Evolutionary conservation across 2,888 invertebrate genomes (phyloP).

Genomic region (Rotaria macrura): DNA sequence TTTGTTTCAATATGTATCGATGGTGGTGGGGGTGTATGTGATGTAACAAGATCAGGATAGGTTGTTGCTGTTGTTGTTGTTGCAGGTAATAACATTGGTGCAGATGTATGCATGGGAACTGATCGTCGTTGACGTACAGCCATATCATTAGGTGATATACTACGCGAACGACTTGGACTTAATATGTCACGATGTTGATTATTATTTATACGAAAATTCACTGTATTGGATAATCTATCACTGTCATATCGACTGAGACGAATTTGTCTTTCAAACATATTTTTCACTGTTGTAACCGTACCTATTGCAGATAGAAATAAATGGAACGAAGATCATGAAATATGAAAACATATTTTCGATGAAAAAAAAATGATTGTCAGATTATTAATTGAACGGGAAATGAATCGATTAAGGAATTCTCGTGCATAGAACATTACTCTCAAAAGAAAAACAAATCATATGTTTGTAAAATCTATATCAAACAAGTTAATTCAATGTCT

Average conservation of each 20-base stretch:
- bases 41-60: neutral
- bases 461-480: too few species aligned
- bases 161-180: slow-evolving; percentile 10
- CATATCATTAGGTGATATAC: neutral
- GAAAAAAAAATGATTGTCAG: too few species aligned
- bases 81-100: neutral
- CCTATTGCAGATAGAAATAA: neutral
- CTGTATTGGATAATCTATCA: neutral
- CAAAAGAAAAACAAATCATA: too few species aligned
- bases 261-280: slow-evolving; percentile 17
- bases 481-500: too few species aligned
- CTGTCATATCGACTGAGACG: slow-evolving; percentile 11
- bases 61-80: too few species aligned
- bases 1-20: neutral
- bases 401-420: too few species aligned
- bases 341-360: too few species aligned
- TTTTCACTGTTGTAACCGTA: neutral
- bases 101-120: neutral
- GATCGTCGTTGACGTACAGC: slow-evolving; percentile 4
- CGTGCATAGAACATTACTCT: too few species aligned
- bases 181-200: neutral
- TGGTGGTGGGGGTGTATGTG: slow-evolving; percentile 1
- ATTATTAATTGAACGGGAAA: too few species aligned
- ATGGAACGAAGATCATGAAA: too few species aligned
- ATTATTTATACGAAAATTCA: neutral